Base-by-base conservation (phyloP, 2,113 vertebrate species). In the Oryzias woworae region DNA sequence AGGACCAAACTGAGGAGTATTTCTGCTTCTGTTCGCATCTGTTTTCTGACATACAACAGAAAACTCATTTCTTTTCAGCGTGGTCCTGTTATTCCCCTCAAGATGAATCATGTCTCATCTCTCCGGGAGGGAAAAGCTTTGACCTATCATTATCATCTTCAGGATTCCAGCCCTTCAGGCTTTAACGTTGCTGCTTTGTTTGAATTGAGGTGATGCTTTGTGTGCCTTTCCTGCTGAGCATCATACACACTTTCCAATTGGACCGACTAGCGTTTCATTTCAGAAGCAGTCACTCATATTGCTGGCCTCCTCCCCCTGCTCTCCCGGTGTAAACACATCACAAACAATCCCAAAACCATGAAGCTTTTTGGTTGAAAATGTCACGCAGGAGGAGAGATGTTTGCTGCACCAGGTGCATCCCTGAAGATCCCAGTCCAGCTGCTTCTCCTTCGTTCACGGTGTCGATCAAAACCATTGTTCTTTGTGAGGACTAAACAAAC, bases 261-360 rank as follows among this genome's bases (percentile, higher is more conserved):
- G 28, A 70, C 61, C 36, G 51, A 15, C 5, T 1, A 48, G 46
- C 49, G 67, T 65, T 51, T 68, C 61, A 49, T 18, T 76, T 66
- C n/a, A 23, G 73, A 62, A 64, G 59, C 59, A 41, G 66, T 75
- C 57, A 77, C 79, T 75, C 73, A 79, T 72, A 71, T 49, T 69
- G 42, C 31, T 4, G 0, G 4, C 15, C 59, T n/a, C 26, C 7
- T 51, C 65, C 26, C 65, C 41, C 46, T 52, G 26, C 43, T 1
- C 22, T 61, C n/a, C 7, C 14, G 63, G 58, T 76, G 67, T 77
- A 73, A 71, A 64, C 64, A 80, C 43, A 64, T 55, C 58, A 64
- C 55, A 75, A 83, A 72, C 69, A 36, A 36, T 36, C 36, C 36
- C 36, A 10, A 36, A 36, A 36, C 1, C 6, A 52, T 43, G 20